Base-by-base conservation (phyloP, 2,888 invertebrate genomes). In the Macaria liturata region DNA sequence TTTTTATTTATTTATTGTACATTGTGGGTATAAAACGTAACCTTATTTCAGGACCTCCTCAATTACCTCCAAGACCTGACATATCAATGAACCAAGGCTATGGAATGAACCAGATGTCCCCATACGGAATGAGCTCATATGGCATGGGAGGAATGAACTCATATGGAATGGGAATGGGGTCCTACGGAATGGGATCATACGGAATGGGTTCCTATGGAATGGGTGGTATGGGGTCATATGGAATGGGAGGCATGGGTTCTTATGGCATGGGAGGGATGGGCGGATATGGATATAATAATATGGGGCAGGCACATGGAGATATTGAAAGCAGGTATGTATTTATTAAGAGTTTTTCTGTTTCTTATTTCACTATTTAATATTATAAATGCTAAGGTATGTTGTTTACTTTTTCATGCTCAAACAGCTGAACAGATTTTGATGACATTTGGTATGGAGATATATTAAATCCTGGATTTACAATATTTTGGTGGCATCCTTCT, bases 311-410 rank as follows among this genome's bases (percentile, higher is more conserved):
- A 9, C 88, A 91, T 78, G 42, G 42, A 62, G 94, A 95, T 75
- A 89, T 93, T 59, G 95, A 95, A 84, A 94, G 93, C 81, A 93
- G 95, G 93, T 94, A 76, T 66, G 69, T 65, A 31, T 39, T 44
- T 40, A 6, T 37, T 37, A 7, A 37, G 7, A 37, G 34, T 37
- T 37, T 37, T 37, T 37, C 20, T 20, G 20, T 20, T 20, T 20
- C 2, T 20, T 20, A 20, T 20, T 20, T n/a, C n/a, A n/a, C n/a
- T n/a, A n/a, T n/a, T n/a, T n/a, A n/a, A n/a, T n/a, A n/a, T n/a
- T n/a, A n/a, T n/a, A n/a, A n/a, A 20, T 20, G 20, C 1, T 20
- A 20, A 1, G 20, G 20, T 20, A 20, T 20, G 20, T 20, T 20
- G 20, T 20, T 20, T 20, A 20, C 20, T 20, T 20, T 20, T 20